Percentiles rank a stretch among this genome's conserved stretches.
Conservation (phyloP, 1,140 invertebrate genomes). For the Diorhabda carinulata region DNA sequence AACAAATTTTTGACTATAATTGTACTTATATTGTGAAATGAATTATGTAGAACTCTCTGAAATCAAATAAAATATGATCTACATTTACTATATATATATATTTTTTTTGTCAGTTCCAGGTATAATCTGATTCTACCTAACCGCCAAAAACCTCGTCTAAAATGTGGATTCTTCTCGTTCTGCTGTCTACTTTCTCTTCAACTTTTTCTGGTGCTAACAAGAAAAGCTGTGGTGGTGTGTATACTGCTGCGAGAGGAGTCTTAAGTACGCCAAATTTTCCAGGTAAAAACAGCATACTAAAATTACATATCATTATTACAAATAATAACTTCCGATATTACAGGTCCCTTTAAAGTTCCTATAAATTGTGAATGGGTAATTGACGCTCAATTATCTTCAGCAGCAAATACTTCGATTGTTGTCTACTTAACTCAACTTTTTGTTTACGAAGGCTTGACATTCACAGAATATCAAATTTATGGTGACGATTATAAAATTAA, state of each 20-base stretch:
- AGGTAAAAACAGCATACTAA: conserved; percentile 33
- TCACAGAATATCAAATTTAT: conserved; percentile 80
- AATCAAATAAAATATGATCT: background rate
- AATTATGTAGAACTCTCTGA: background rate
- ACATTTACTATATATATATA: background rate
- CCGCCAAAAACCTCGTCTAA: background rate
- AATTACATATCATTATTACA: too few species aligned
- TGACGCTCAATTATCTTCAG: conserved; percentile 60
- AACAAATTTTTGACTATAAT: background rate
- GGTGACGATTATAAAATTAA: conserved; percentile 63
- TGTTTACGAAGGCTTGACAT: conserved; percentile 69
- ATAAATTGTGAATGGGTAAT: conserved; percentile 84
- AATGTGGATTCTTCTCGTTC: background rate
- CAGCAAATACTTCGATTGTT: conserved; percentile 62
- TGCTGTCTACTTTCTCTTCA: background rate
- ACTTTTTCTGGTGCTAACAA: background rate
- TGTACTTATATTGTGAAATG: background rate
- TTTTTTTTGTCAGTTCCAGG: background rate
- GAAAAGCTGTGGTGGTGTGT: conserved; percentile 57
- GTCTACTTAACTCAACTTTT: conserved; percentile 86
- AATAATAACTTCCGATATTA: conserved; percentile 3
- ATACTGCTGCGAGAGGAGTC: conserved; percentile 60
- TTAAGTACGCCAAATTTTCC: conserved; percentile 83
- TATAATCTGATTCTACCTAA: background rate
- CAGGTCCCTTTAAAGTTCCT: conserved; percentile 56